Evolutionary conservation across 2,113 vertebrate genomes (phyloP).

Genomic region (Dasyurus viverrinus): DNA sequence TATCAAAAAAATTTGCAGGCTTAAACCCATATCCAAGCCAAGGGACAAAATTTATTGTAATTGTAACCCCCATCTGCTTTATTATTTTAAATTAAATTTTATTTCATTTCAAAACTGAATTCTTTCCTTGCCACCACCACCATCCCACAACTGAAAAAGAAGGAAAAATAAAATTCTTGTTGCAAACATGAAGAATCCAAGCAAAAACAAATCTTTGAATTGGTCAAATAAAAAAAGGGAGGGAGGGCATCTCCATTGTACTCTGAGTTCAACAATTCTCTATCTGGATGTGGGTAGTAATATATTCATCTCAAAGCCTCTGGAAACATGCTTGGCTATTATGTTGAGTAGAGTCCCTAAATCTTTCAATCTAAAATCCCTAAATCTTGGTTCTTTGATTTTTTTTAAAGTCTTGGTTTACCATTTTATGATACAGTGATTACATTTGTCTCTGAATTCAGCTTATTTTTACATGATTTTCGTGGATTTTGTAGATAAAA

Average conservation of each 20-base stretch:
- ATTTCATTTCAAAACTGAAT: too few relatives aligned
- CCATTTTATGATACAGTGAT: background rate
- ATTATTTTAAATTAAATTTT: too few relatives aligned
- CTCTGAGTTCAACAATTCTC: background rate
- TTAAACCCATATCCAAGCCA: too few relatives aligned
- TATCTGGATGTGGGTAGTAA: background rate
- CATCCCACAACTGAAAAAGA: too few relatives aligned
- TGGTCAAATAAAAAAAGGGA: too few relatives aligned
- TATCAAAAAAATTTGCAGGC: too few relatives aligned
- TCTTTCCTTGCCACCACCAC: too few relatives aligned
- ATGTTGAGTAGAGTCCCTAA: background rate
- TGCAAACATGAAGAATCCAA: too few relatives aligned
- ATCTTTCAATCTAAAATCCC: background rate
- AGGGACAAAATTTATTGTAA: too few relatives aligned
- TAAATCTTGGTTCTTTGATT: background rate
- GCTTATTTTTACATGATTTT: conserved; percentile 18
- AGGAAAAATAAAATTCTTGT: too few relatives aligned
- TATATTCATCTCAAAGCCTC: background rate
- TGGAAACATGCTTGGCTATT: background rate
- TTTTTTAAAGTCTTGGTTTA: conserved; percentile 5
- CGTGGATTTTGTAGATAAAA: conserved; percentile 2
- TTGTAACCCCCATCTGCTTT: too few relatives aligned
- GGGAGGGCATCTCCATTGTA: background rate
- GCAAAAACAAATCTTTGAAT: too few relatives aligned
- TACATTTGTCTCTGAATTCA: background rate